phyloP scores from a whole-genome alignment of 2,888 invertebrate species.

The Omphaloscelis lunosa region DNA sequence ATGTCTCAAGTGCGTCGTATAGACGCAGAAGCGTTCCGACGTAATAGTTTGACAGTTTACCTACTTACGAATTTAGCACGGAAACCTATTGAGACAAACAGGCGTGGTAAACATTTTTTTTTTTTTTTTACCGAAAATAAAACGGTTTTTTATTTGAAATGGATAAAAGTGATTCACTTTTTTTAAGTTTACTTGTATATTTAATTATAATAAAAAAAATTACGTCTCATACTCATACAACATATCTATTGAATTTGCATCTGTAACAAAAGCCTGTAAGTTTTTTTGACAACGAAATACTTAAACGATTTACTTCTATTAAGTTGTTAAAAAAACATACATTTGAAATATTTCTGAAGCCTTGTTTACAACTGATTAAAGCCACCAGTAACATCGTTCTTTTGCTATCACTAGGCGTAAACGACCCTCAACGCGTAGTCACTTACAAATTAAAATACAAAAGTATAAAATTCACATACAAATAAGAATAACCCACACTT shows the following conservation, averaged over 20 bases:
- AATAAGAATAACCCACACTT: constrained; percentile 59
- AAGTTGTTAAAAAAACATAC: background rate
- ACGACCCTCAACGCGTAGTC: constrained; percentile 21
- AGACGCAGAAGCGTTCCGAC: background rate
- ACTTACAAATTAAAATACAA: constrained; percentile 54
- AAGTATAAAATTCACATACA: constrained; percentile 66
- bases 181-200: too few relatives aligned
- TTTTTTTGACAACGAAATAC: background rate
- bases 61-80: constrained; percentile 9
- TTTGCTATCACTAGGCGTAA: background rate
- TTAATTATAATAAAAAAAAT: background rate
- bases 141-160: background rate
- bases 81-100: background rate
- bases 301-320: too few relatives aligned
- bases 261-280: background rate
- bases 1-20: constrained; percentile 35
- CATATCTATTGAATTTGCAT: background rate
- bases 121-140: background rate
- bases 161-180: background rate
- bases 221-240: background rate
- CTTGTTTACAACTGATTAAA: constrained; percentile 15
- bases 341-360: too few relatives aligned
- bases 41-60: constrained; percentile 21
- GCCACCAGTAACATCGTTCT: background rate
- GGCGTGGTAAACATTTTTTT: background rate